Evolutionary conservation across 2,888 invertebrate species (phyloP), one percentile per base, ranked within the genome.

Genomic region (Drosophila diplacantha): DNA sequence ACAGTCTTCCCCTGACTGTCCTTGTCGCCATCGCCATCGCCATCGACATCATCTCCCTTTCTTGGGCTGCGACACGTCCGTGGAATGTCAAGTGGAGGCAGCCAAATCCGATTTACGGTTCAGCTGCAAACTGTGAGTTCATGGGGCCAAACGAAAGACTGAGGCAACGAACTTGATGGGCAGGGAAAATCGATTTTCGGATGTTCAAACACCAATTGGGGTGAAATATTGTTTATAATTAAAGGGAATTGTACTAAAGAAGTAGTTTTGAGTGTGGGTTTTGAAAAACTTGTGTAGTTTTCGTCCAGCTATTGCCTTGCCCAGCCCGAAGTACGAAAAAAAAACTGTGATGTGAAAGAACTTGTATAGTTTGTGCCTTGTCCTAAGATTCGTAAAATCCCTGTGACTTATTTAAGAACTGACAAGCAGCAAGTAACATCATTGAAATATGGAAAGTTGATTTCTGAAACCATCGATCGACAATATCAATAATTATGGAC

Each of bases 141-240:
- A 9, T 14, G 14, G 9, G 3, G 9, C 22, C 9, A 66, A 69
- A 73, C 69, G 69, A 79, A 77, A 73, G 81, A 83, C 79, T 79
- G 54, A 65, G 64, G 74, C 78, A 72, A 75, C 81, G 46, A 83
- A 75, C 81, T 75, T 68, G 78, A 5, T 6, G 5, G 18, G 4
- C 11, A 6, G 4, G 7, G 4, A 16, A 26, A 29, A 11, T 9
- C 0, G 4, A n/a, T 39, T 39, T 22, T 38, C 6, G 6, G 4
- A 14, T 9, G 14, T 2, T 20, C 2, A 18, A 37, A 5, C 11
- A 1, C 5, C 1, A 9, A 37, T 2, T 35, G n/a, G 4, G 1
- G 18, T 35, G 5, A 11, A 37, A 11, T 37, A 37, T 18, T 11
- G 11, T 11, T 18, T 16, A 11, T 3, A 37, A 18, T 20, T 38